Percentiles rank a stretch among this genome's conserved stretches.
phyloP scores from a whole-genome alignment of 2,797 vertebrate genomes.

The Danio aesculapii region DNA sequence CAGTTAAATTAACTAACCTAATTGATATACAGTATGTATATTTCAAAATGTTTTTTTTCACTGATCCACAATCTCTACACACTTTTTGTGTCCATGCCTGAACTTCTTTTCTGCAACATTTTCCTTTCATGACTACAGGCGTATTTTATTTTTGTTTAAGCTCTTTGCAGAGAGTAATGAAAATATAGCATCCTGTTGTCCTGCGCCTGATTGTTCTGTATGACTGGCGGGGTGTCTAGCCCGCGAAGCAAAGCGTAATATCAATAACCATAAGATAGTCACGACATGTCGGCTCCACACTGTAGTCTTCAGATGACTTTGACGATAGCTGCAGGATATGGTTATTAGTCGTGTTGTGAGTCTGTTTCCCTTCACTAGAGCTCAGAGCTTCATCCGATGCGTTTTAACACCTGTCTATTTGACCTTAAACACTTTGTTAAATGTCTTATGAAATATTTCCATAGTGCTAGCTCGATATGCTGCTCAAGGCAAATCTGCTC shows the following conservation, averaged over 20 bases:
- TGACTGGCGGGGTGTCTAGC: background rate
- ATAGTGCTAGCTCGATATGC: conserved; percentile 70
- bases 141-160: background rate
- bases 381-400: conserved; percentile 71
- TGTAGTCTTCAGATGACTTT: conserved; percentile 17
- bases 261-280: background rate
- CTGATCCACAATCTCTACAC: background rate
- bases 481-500: conserved; percentile 70
- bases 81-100: background rate
- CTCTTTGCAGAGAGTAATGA: background rate
- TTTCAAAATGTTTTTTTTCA: background rate
- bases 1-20: too few species aligned
- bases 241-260: background rate
- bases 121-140: background rate
- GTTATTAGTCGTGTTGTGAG: conserved; percentile 38
- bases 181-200: background rate
- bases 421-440: conserved; percentile 75
- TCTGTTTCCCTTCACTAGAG: background rate
- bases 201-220: background rate
- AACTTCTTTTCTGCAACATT: background rate
- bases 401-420: conserved; percentile 58
- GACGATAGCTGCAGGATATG: background rate
- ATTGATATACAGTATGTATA: too few species aligned
- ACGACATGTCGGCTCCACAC: background rate
- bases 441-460: conserved; percentile 74